phyloP scores from a whole-genome alignment of 1,140 invertebrate genomes.

The Dendroctonus valens region DNA sequence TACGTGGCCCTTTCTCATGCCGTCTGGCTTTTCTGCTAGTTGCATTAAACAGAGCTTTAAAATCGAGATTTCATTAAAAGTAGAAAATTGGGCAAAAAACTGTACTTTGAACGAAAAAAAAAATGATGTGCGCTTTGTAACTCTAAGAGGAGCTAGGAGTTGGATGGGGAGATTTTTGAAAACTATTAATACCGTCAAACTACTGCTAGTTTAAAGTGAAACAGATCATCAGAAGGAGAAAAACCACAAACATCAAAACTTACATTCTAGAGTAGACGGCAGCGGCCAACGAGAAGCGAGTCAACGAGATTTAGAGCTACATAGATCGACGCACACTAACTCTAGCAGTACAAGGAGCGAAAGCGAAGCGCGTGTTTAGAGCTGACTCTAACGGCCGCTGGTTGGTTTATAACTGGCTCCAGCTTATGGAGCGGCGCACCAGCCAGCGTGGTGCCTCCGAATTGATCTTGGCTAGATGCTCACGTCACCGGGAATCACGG shows the following conservation, averaged over 20 bases:
- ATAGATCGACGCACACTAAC: conserved; percentile 15
- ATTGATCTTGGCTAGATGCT: conserved; percentile 25
- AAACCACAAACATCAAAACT: not conserved
- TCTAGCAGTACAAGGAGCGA: conserved; percentile 21
- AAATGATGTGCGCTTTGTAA: no score
- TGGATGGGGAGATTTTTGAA: not conserved
- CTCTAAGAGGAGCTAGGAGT: not conserved
- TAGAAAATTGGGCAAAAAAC: not conserved
- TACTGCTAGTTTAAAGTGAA: not conserved
- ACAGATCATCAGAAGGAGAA: no score
- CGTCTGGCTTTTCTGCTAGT: conserved; percentile 10
- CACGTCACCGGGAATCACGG: conserved; percentile 25
- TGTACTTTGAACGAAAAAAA: no score
- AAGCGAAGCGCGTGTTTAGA: conserved; percentile 20
- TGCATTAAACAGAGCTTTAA: not conserved
- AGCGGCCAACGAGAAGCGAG: conserved; percentile 9
- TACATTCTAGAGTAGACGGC: conserved; percentile 9
- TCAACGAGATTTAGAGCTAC: conserved; percentile 4
- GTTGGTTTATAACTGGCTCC: conserved; percentile 23
- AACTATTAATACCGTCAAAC: not conserved
- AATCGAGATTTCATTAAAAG: not conserved
- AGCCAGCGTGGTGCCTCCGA: conserved; percentile 27
- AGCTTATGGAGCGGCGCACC: conserved; percentile 9
- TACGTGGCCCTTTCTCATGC: conserved; percentile 11
- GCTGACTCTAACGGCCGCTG: conserved; percentile 19